Percentiles rank a stretch among this genome's conserved stretches.
Evolutionary conservation across 2,888 invertebrate species (phyloP).

Genomic region (Drosophila atripex): DNA sequence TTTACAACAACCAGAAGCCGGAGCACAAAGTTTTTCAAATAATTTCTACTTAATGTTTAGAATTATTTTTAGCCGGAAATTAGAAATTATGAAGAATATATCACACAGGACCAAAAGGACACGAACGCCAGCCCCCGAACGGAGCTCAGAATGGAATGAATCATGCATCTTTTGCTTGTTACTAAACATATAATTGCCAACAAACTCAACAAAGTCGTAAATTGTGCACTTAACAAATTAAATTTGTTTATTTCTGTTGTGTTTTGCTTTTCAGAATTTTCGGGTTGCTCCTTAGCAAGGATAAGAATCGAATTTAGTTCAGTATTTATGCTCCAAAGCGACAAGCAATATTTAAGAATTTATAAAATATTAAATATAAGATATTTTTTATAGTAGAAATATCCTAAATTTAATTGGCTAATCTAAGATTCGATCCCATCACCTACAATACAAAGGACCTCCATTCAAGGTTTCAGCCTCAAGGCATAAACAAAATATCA

Average conservation of each 20-base stretch:
- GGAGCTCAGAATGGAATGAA: slow-evolving; percentile 44
- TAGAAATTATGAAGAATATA: slow-evolving; percentile 79
- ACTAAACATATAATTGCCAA: slow-evolving; percentile 51
- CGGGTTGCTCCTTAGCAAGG: slow-evolving; percentile 1
- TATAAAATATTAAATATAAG: too few relatives aligned
- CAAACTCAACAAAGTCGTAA: slow-evolving; percentile 55
- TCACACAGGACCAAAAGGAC: slow-evolving; percentile 52
- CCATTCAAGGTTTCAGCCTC: slow-evolving; percentile 14
- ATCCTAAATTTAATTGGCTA: slow-evolving; percentile 18
- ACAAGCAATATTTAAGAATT: not conserved
- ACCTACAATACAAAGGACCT: slow-evolving; percentile 14
- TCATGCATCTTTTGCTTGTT: slow-evolving; percentile 46
- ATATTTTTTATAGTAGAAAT: too few relatives aligned
- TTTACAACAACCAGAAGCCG: slow-evolving; percentile 52
- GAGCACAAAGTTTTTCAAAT: slow-evolving; percentile 79
- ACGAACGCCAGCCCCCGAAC: slow-evolving; percentile 15
- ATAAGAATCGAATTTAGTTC: slow-evolving; percentile 17
- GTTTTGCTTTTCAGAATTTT: slow-evolving; percentile 15
- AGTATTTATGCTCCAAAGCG: not conserved
- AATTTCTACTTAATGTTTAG: slow-evolving; percentile 82
- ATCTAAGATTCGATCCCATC: not conserved
- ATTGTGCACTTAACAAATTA: slow-evolving; percentile 68
- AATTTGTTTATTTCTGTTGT: slow-evolving; percentile 47
- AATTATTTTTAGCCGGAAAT: slow-evolving; percentile 79
- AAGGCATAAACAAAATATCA: slow-evolving; percentile 52